phyloP scores from a whole-genome alignment of 2,888 invertebrate species.

The Agrotis ipsilon region DNA sequence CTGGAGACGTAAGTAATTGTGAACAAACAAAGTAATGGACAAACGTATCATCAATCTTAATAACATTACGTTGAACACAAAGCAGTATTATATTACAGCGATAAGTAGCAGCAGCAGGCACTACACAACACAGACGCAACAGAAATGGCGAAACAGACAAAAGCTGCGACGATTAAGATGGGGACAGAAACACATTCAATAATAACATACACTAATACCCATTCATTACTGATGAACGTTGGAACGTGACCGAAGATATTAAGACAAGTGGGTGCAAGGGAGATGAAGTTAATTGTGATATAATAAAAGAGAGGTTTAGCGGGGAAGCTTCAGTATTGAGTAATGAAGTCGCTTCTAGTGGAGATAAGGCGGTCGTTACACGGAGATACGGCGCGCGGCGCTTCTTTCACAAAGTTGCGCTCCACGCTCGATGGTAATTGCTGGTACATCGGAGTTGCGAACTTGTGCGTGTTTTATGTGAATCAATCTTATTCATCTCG shows the following conservation, averaged over 20 bases:
- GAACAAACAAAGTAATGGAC: slow-evolving; percentile 52
- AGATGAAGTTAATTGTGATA: slow-evolving; percentile 69
- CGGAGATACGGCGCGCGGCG: slow-evolving; percentile 21
- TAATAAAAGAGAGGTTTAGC: slow-evolving; percentile 72
- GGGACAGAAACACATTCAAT: slow-evolving; percentile 71
- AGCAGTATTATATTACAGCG: slow-evolving; percentile 55
- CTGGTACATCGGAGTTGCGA: slow-evolving; percentile 23
- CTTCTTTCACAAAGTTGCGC: slow-evolving; percentile 48
- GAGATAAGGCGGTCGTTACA: slow-evolving; percentile 51
- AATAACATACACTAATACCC: slow-evolving; percentile 74
- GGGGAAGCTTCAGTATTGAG: slow-evolving; percentile 62
- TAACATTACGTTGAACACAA: slow-evolving; percentile 61
- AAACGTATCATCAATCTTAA: slow-evolving; percentile 64
- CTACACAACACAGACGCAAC: slow-evolving; percentile 25
- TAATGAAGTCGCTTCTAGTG: slow-evolving; percentile 68
- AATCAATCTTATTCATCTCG: slow-evolving; percentile 15
- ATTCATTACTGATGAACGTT: slow-evolving; percentile 72
- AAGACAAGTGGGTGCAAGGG: slow-evolving; percentile 36
- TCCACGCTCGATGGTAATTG: slow-evolving; percentile 42
- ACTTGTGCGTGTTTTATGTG: slow-evolving; percentile 43
- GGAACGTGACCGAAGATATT: slow-evolving; percentile 47
- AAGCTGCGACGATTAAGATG: slow-evolving; percentile 65
- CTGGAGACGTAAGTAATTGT: slow-evolving; percentile 29
- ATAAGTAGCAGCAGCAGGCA: slow-evolving; percentile 56
- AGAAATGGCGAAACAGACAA: slow-evolving; percentile 60